Evolutionary conservation across 2,797 vertebrate genomes (phyloP).

Genomic region (Rhabdomys pumilio): DNA sequence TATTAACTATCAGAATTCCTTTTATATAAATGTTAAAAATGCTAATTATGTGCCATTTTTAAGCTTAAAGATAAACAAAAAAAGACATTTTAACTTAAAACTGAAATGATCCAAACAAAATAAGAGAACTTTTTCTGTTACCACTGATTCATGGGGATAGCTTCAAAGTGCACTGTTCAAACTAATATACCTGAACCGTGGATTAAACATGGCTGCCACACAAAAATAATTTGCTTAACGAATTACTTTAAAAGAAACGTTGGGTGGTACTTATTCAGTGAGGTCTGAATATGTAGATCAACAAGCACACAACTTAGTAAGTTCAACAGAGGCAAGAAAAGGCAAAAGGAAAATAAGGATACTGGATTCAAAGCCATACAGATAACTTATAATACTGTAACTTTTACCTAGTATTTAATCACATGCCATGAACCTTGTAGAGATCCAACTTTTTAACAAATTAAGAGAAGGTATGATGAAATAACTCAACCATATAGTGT

Average conservation of each 20-base stretch:
- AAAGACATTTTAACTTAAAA: constrained; percentile 67
- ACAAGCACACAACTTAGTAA: constrained; percentile 81
- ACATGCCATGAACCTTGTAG: background rate
- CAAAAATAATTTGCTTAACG: constrained; percentile 64
- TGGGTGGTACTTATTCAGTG: constrained; percentile 57
- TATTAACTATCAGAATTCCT: constrained; percentile 73
- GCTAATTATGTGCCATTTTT: constrained; percentile 72
- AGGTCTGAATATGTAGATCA: constrained; percentile 80
- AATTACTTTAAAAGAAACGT: constrained; percentile 75
- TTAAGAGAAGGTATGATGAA: background rate
- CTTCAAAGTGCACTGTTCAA: background rate
- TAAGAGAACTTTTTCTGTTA: constrained; percentile 36
- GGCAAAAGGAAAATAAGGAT: constrained; percentile 61
- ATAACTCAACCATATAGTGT: background rate
- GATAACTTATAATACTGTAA: background rate
- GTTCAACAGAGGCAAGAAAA: constrained; percentile 79
- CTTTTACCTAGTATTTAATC: background rate
- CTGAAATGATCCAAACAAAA: constrained; percentile 64
- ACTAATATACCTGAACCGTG: constrained; percentile 74
- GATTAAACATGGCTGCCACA: constrained; percentile 72
- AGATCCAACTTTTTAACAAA: background rate
- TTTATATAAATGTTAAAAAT: constrained; percentile 77
- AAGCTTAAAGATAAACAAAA: constrained; percentile 71
- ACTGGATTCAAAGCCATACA: background rate
- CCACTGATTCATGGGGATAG: constrained; percentile 34